Base-by-base conservation (phyloP, 2,888 invertebrate species). In the Xylota segnis region DNA sequence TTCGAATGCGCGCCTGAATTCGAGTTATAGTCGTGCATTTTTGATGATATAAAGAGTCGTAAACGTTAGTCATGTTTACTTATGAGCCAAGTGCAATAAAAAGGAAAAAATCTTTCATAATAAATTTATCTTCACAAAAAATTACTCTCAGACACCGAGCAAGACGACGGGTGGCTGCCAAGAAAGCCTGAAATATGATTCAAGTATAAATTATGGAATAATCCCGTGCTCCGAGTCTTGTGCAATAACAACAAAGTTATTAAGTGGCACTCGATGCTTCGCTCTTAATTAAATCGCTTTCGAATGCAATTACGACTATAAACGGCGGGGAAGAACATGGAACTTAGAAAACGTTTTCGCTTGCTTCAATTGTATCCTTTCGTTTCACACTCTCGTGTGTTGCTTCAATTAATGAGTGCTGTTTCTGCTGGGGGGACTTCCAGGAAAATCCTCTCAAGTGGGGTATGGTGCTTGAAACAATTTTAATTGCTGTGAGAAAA, bases 241-340 rank as follows among this genome's bases (percentile, higher is more conserved):
- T 18, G 50, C 58, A 61, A 74, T 50, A 63, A 83, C 56, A 78
- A 68, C 45, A 68, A 63, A 68, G 47, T 68, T 83, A 50, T 74
- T 78, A 83, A 83, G 83, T 78, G 68, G 78, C 68, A 83, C 83
- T 83, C 68, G 63, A 83, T 78, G 29, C 50, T 50, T 16, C 7
- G 47, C 61, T 78, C 63, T 83, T 78, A 83, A 83, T 83, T 83
- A 78, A 83, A 78, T 78, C 68, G 45, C 32, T 83, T 78, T 78
- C 47, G 50, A 78, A 74, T 78, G 78, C 78, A 78, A 74, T 83
- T 83, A 23, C 23, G 23, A 23, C 23, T 23, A 68, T 74, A 50
- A 74, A 29, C 23, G 47, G n/a, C 29, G 61, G 32, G 18, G 34
- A 29, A 45, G 78, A 40, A 68, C 52, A 43, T 47, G 52, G 45